Conservation (phyloP, 53 echinoderm and acorn worm genomes). For the Antedon mediterranea region DNA sequence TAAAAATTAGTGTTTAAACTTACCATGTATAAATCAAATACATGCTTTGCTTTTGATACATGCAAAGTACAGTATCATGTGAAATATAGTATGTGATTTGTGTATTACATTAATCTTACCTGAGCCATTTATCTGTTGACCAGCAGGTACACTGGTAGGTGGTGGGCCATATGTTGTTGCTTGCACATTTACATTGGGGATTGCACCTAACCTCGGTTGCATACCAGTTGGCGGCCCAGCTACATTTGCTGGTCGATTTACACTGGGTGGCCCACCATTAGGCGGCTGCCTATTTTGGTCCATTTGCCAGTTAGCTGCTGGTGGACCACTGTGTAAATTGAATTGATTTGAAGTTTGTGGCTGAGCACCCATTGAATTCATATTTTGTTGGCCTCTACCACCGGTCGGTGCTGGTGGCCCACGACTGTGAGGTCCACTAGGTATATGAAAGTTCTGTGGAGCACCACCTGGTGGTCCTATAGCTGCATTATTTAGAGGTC, state of each 20-base stretch:
- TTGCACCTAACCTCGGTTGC: constrained; percentile 2
- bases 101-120: not conserved
- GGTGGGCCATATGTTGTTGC: not conserved
- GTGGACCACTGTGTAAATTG: constrained; percentile 9
- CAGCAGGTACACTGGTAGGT: not conserved
- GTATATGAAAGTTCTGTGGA: constrained; percentile 5
- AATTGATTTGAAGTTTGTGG: constrained; percentile 27
- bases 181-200: not conserved
- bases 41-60: too few species aligned
- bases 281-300: constrained; percentile 10
- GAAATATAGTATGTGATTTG: too few species aligned
- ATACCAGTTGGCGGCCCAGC: not conserved
- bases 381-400: not conserved
- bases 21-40: too few species aligned
- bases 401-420: constrained; percentile 6
- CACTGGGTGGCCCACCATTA: constrained; percentile 1
- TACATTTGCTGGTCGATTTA: not conserved
- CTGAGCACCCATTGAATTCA: not conserved
- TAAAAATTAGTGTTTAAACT: too few species aligned
- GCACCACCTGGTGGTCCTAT: constrained; percentile 3
- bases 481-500: constrained; percentile 21
- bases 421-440: not conserved
- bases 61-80: too few species aligned
- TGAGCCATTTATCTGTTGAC: not conserved
- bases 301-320: constrained; percentile 2